These are phyloP conservation scores for Clupea harengus DNA, from an alignment of 2,113 vertebrate species.

Conservation along the genomic window DNA sequence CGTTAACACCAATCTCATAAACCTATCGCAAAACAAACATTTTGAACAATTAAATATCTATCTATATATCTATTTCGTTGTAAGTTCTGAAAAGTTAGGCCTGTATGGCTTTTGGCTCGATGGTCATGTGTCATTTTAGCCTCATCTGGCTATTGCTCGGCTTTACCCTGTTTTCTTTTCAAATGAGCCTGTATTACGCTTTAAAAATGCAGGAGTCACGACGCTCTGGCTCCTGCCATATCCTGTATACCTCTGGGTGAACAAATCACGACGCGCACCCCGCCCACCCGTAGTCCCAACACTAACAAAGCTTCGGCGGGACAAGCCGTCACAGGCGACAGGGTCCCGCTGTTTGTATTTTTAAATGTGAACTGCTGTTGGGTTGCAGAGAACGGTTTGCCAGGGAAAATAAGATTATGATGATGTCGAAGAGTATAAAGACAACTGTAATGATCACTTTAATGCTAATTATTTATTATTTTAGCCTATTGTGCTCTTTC, in stretches of 20 bases:
- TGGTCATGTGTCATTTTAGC: background rate
- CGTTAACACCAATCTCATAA: background rate
- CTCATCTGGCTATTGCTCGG: background rate
- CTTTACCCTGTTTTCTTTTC: slow-evolving; percentile 34
- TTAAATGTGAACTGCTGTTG: slow-evolving; percentile 62
- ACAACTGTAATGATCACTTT: background rate
- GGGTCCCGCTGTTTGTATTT: slow-evolving; percentile 71
- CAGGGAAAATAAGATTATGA: slow-evolving; percentile 30
- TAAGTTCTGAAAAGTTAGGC: background rate
- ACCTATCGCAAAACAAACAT: background rate
- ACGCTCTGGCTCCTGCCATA: slow-evolving; percentile 84
- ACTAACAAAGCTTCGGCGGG: slow-evolving; percentile 68
- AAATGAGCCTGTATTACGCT: slow-evolving; percentile 55
- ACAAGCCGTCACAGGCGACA: slow-evolving; percentile 57
- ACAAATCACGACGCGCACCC: slow-evolving; percentile 74
- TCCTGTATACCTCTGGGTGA: slow-evolving; percentile 81
- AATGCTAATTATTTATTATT: background rate
- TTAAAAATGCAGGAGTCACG: slow-evolving; percentile 76
- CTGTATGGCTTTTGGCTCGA: background rate
- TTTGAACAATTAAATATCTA: background rate
- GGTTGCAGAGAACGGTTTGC: slow-evolving; percentile 21
- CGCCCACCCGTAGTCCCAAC: slow-evolving; percentile 46
- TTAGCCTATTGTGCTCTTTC: background rate
- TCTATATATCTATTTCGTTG: too few relatives aligned
- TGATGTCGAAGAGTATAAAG: slow-evolving; percentile 26